Conservation (phyloP, 2,888 invertebrate genomes). For the Kryphioiulus occultus region DNA sequence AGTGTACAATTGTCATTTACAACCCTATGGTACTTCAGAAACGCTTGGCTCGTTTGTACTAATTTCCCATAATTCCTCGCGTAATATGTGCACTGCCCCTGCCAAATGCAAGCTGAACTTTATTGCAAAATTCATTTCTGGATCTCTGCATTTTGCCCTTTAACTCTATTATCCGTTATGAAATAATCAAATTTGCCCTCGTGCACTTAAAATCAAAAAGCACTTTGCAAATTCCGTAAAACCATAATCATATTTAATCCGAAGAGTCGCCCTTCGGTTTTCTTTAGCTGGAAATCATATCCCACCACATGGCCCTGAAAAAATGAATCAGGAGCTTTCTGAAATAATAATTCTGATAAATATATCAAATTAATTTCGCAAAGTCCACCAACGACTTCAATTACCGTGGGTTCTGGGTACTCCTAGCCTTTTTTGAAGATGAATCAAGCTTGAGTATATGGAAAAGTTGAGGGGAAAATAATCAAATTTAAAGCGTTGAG, state of each 20-base stretch:
- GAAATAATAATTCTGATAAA: neutral
- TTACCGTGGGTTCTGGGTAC: too few relatives aligned
- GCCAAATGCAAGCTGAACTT: neutral
- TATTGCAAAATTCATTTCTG: neutral
- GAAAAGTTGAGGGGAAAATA: too few relatives aligned
- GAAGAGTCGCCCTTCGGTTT: neutral
- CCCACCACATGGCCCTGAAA: neutral
- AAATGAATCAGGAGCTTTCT: neutral
- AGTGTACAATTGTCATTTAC: neutral
- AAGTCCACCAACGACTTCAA: neutral
- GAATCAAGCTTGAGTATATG: too few relatives aligned
- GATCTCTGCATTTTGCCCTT: neutral
- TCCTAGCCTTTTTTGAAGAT: too few relatives aligned
- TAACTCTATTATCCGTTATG: neutral
- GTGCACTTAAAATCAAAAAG: conserved; percentile 7
- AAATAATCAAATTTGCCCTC: neutral
- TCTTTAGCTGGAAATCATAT: neutral
- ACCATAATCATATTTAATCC: neutral
- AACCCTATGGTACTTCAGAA: neutral
- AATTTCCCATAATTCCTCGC: neutral
- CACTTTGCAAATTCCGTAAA: neutral
- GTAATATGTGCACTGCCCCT: neutral
- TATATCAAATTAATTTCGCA: neutral
- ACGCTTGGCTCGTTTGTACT: neutral
- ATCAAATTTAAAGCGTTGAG: too few relatives aligned